These are phyloP conservation scores for Phortica variegata DNA, from an alignment of 1,140 invertebrate species.

Conservation along the genomic window DNA sequence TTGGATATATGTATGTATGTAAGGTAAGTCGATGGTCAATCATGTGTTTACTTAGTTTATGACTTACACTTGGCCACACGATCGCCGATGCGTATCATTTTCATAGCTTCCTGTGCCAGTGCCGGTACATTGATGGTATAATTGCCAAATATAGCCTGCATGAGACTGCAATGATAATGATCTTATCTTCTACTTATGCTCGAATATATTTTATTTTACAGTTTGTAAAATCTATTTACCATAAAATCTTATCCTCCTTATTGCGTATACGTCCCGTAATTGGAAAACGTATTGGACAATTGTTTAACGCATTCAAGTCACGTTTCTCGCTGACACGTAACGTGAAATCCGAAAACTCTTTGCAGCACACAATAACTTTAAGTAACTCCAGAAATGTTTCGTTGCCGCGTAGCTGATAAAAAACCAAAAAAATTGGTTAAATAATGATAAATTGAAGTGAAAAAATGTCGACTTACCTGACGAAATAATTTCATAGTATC, in stretches of 20 bases:
- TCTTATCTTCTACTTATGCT: no score
- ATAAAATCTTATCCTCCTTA: slow-evolving; percentile 66
- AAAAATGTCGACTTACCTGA: slow-evolving; percentile 33
- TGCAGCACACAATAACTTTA: slow-evolving; percentile 58
- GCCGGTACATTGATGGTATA: slow-evolving; percentile 68
- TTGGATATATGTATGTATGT: no score
- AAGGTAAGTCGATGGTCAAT: no score
- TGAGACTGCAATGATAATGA: slow-evolving; percentile 64
- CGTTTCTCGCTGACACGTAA: slow-evolving; percentile 64
- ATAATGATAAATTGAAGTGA: background rate
- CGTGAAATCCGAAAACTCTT: slow-evolving; percentile 63
- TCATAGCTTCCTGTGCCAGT: slow-evolving; percentile 69
- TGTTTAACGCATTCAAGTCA: slow-evolving; percentile 64
- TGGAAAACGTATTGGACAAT: slow-evolving; percentile 62
- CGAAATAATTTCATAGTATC: slow-evolving; percentile 65
- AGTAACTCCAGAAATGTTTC: slow-evolving; percentile 58
- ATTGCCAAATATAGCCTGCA: slow-evolving; percentile 73
- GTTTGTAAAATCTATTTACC: slow-evolving; percentile 51
- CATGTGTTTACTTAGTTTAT: no score
- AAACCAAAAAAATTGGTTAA: background rate
- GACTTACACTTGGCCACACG: slow-evolving; percentile 71
- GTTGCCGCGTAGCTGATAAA: slow-evolving; percentile 51
- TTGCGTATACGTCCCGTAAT: slow-evolving; percentile 63
- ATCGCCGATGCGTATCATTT: slow-evolving; percentile 68
- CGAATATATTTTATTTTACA: no score